phyloP scores from a whole-genome alignment of 2,888 invertebrate genomes.

The Lysandra coridon region DNA sequence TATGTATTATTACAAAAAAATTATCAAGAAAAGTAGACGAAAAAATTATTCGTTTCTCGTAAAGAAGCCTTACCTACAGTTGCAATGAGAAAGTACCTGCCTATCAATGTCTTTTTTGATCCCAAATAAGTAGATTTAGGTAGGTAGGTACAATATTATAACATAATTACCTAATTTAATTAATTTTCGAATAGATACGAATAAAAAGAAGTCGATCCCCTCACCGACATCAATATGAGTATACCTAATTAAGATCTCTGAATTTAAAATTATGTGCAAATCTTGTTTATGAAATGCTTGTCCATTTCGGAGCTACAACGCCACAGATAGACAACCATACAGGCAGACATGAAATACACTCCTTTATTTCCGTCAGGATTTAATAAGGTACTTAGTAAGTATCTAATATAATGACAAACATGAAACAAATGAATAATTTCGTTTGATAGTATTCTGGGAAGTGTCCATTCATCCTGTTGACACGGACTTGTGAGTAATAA shows the following conservation, averaged over 20 bases:
- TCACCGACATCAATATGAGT: no score
- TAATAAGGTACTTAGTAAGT: neutral
- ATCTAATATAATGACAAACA: slow-evolving; percentile 28
- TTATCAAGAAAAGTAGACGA: neutral
- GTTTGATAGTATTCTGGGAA: slow-evolving; percentile 46
- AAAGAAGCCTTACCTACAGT: neutral
- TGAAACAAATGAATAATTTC: slow-evolving; percentile 42
- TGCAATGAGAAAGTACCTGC: neutral
- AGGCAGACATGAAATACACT: neutral
- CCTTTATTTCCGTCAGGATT: neutral
- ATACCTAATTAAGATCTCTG: no score
- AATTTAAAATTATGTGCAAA: neutral
- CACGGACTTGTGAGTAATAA: slow-evolving; percentile 54
- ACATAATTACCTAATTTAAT: no score
- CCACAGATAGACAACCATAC: neutral
- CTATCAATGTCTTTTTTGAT: neutral
- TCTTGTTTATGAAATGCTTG: neutral
- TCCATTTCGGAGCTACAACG: neutral
- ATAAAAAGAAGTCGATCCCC: neutral
- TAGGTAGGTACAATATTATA: neutral
- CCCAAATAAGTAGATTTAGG: slow-evolving; percentile 3
- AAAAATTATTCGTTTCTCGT: neutral
- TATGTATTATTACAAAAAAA: neutral
- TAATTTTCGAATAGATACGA: neutral
- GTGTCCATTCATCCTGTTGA: slow-evolving; percentile 45